Conservation (phyloP, 2,888 invertebrate species). For the Epirrhoe alternata region DNA sequence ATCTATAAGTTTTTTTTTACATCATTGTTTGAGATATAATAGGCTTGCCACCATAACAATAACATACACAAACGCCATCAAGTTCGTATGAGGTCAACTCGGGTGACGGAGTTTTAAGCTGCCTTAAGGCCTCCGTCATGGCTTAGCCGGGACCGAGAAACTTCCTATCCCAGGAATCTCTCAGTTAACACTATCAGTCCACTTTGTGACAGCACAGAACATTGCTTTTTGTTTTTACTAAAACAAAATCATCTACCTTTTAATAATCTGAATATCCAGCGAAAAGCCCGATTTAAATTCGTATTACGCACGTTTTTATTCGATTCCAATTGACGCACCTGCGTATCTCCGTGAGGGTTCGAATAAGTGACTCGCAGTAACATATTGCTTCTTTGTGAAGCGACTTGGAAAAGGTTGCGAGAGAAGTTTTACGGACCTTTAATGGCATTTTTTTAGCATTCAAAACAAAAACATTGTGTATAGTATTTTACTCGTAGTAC, state of each 20-base stretch:
- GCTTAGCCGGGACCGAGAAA: too few relatives aligned
- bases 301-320: conserved; percentile 41
- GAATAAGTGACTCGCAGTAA: conserved; percentile 32
- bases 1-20: too few relatives aligned
- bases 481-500: too few relatives aligned
- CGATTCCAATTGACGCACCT: conserved; percentile 44
- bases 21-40: too few relatives aligned
- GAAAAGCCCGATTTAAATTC: conserved; percentile 40
- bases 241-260: not conserved
- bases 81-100: too few relatives aligned
- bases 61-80: too few relatives aligned
- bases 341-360: conserved; percentile 38
- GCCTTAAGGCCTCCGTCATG: too few relatives aligned
- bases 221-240: not conserved
- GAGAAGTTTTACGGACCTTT: conserved; percentile 8
- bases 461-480: conserved; percentile 4
- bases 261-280: conserved; percentile 13
- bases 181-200: too few relatives aligned
- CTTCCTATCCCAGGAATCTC: too few relatives aligned
- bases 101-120: too few relatives aligned
- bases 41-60: too few relatives aligned
- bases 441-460: conserved; percentile 16
- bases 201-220: not conserved
- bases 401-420: conserved; percentile 28
- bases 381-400: conserved; percentile 35